These are phyloP conservation scores for Poecilobothrus nobilitatus DNA, from an alignment of 2,888 invertebrate species.

Conservation along the genomic window DNA sequence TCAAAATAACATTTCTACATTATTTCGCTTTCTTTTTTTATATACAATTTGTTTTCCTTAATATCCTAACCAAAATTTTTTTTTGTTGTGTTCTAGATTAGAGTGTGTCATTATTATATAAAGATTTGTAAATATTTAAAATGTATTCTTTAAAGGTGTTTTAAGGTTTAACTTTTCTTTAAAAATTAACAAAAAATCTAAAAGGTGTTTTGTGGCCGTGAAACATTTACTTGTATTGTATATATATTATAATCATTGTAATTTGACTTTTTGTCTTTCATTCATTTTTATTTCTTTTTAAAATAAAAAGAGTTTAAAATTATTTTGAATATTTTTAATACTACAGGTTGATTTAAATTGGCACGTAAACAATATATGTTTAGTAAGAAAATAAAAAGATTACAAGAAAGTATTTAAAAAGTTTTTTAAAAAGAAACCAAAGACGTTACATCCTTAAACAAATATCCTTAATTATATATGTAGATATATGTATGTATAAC, in stretches of 20 bases:
- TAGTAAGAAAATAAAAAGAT: no score
- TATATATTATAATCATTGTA: background rate
- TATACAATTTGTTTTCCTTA: background rate
- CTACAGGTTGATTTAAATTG: background rate
- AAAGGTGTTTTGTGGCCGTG: background rate
- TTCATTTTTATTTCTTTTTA: background rate
- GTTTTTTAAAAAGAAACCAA: no score
- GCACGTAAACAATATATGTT: no score
- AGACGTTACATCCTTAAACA: no score
- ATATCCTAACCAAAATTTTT: background rate
- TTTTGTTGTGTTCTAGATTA: background rate
- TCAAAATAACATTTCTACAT: no score
- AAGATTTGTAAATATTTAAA: conserved; percentile 4
- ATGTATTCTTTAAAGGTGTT: background rate
- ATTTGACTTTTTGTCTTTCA: background rate
- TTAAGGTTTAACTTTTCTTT: background rate
- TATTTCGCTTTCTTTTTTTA: no score
- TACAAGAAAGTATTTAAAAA: no score
- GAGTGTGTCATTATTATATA: background rate
- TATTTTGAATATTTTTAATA: background rate
- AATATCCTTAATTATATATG: no score
- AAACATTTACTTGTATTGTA: background rate
- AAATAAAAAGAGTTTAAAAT: background rate
- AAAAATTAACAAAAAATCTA: background rate
- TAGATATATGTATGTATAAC: no score